Evolutionary conservation across 1,140 invertebrate species (phyloP), one percentile per base, ranked within the genome.

Genomic region (Latrodectus geometricus): DNA sequence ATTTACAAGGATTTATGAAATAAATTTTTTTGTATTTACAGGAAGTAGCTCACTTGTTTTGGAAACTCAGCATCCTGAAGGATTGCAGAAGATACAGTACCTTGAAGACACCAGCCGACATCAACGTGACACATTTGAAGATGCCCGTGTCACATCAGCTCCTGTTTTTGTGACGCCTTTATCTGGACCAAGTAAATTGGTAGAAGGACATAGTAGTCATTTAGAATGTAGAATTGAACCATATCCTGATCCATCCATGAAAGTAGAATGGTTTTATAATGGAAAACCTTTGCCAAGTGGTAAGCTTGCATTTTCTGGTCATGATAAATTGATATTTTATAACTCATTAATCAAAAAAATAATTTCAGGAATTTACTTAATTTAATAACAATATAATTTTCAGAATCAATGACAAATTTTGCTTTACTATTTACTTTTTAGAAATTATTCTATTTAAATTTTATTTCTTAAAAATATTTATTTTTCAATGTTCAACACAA

Each of bases 31-130:
- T 70, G 20, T 48, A 91, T 20, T 20, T 97, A 96, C 4, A 94
- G 95, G 86, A 98, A 98, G 91, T 95, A 96, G 90, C 91, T 97
- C 50, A 89, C 96, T 98, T 90, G 94, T 97, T 84, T 90, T 97
- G 80, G 97, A 98, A 89, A 96, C 96, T 48, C 96, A 98, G 90
- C 96, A 98, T 93, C 96, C 96, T 7, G 96, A 97, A 92, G 96
- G 96, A 49, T 92, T 97, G 88, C 96, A 97, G 90, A 97, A 97
- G 91, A 98, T 99, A 79, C 93, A 95, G 88, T 95, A 96, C 90
- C 91, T 98, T 17, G 97, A 98, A 92, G 93, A 96, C 90, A 92
- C 94, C 0, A 96, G 96, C 0, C 93, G 95, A 66, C 97, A 97
- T 91, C 96, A 96, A 88, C 94, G 95, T 87, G 94, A 94, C 81